Conservation (phyloP, 2,113 vertebrate species). For the Neoarius graeffei region DNA sequence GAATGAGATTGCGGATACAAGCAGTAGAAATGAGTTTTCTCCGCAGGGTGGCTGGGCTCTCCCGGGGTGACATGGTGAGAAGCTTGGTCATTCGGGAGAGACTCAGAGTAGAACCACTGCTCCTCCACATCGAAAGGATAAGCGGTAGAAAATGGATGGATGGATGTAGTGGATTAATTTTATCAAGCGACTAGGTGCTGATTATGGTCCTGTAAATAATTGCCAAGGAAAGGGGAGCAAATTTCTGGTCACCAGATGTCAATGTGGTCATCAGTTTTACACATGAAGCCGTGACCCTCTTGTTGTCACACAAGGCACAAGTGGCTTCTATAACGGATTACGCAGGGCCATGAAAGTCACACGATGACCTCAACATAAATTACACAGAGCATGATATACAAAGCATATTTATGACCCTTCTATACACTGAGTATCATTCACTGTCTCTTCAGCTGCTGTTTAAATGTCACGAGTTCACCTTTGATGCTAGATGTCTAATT, state of each 20-base stretch:
- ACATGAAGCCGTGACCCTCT: slow-evolving; percentile 50
- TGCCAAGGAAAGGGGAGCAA: not conserved
- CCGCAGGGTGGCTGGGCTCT: too few species aligned
- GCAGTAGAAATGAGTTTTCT: too few species aligned
- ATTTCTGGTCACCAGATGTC: slow-evolving; percentile 49
- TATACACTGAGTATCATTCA: slow-evolving; percentile 18
- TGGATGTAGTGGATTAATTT: not conserved
- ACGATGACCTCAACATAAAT: slow-evolving; percentile 30
- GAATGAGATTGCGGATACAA: too few species aligned
- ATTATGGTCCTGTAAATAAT: slow-evolving; percentile 14
- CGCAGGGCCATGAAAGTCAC: slow-evolving; percentile 59
- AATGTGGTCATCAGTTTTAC: slow-evolving; percentile 56
- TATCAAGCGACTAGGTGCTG: not conserved
- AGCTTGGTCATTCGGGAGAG: too few species aligned
- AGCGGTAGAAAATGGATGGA: too few species aligned
- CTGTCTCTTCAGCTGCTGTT: slow-evolving; percentile 24
- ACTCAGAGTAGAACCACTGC: too few species aligned
- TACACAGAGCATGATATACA: slow-evolving; percentile 17
- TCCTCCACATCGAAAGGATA: too few species aligned
- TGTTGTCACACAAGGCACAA: slow-evolving; percentile 45
- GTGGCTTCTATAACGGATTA: slow-evolving; percentile 63
- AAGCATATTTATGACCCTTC: slow-evolving; percentile 40
- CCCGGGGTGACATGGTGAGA: too few species aligned
- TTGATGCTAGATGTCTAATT: not conserved
- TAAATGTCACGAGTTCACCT: slow-evolving; percentile 32